phyloP scores from a whole-genome alignment of 53 echinoderm and acorn worm genomes.

The Hippasteria phrygiana region DNA sequence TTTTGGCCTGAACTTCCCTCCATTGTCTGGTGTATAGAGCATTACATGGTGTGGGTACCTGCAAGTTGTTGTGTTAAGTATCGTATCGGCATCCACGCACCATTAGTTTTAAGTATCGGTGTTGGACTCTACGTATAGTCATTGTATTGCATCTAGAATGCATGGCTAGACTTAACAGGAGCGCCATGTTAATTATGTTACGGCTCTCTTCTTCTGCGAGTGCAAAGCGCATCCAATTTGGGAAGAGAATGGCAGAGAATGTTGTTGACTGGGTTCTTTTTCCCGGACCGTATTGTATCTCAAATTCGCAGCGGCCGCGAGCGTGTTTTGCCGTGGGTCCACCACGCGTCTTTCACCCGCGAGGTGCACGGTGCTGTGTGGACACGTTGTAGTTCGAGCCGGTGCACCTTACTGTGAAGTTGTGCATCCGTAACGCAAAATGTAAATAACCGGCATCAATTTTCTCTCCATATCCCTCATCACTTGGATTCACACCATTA shows the following conservation, averaged over 20 bases:
- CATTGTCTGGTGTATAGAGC: too few species aligned
- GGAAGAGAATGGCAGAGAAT: too few species aligned
- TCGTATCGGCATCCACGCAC: neutral
- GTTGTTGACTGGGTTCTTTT: too few species aligned
- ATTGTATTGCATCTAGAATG: neutral
- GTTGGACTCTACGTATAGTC: neutral
- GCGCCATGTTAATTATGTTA: neutral
- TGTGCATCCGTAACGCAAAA: neutral
- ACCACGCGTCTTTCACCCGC: neutral
- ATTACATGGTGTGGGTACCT: neutral
- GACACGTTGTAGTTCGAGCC: constrained; percentile 25
- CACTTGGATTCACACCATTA: constrained; percentile 33
- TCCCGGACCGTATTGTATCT: too few species aligned
- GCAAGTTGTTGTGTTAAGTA: neutral
- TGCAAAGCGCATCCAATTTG: too few species aligned
- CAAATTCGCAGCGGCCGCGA: neutral
- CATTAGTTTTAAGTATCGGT: constrained; percentile 15
- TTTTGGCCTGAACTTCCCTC: too few species aligned
- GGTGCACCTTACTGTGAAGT: neutral
- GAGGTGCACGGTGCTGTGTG: neutral
- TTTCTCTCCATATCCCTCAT: neutral
- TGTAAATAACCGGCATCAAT: neutral
- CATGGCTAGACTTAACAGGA: neutral
- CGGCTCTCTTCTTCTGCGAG: neutral
- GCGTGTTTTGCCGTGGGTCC: constrained; percentile 19